Evolutionary conservation across 2,888 invertebrate species (phyloP), one percentile per base, ranked within the genome.

Genomic region (Heteropelma amictum): DNA sequence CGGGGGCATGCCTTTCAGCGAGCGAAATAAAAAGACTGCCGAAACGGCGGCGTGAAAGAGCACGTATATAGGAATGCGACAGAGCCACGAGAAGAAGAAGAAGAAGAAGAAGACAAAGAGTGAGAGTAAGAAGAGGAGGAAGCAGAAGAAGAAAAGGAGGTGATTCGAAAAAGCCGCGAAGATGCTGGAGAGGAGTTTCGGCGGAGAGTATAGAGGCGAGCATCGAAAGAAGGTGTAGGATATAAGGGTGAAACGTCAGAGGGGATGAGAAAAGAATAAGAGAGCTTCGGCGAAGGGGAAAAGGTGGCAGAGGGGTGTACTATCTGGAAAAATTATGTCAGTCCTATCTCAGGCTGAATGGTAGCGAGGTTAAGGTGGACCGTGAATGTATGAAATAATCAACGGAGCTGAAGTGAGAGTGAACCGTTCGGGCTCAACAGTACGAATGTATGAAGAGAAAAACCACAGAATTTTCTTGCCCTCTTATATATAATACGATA

Each of bases 291-390:
- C 49, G 17, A 45, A 51, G 56, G 54, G 53, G 61, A 69, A 26
- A 72, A 58, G 51, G 56, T 51, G 38, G n/a, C 2, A 33, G 30
- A 33, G 30, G 10, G 30, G 60, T 42, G 26, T 67, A 82, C 83
- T 85, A 85, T 87, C 86, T 84, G 76, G 85, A 82, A 86, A 86
- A 86, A 86, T 86, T 86, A 86, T 87, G 84, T 87, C 84, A 82
- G 84, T 68, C 82, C 85, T 86, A 85, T 85, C 83, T 85, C 77
- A 82, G 81, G 73, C 77, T 84, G 81, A 80, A 85, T 85, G 80
- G 79, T 26, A 33, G 42, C 81, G 81, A 81, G 83, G 80, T 81
- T 82, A 45, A 82, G 84, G 83, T 82, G 81, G 79, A 78, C 79
- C 72, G 72, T 72, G 75, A 79, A 83, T 85, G 85, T 83, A 82